phyloP scores from a whole-genome alignment of 2,797 vertebrate genomes.

The Iguana delicatissima region DNA sequence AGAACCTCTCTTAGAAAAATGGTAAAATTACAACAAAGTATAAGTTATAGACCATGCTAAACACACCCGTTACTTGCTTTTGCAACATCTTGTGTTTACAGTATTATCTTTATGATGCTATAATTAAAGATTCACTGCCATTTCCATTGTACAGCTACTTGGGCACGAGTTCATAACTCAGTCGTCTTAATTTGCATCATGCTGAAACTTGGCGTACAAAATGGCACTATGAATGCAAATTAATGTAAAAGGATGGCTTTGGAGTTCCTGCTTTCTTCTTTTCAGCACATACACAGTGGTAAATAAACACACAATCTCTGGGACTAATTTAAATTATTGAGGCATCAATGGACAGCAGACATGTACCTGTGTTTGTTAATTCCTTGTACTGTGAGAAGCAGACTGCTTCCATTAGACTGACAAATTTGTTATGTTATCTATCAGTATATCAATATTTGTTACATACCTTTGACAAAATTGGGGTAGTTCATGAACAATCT shows the following conservation, averaged over 20 bases:
- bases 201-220: conserved; percentile 48
- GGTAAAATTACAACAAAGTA: conserved; percentile 12
- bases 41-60: conserved; percentile 28
- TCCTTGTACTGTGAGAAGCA: neutral
- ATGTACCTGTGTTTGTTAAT: neutral
- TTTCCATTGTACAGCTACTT: conserved; percentile 41
- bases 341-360: neutral
- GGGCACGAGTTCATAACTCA: conserved; percentile 62
- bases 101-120: conserved; percentile 49
- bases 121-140: conserved; percentile 26
- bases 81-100: conserved; percentile 51
- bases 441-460: neutral
- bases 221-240: conserved; percentile 35
- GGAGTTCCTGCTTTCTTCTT: neutral
- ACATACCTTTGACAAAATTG: neutral
- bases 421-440: neutral
- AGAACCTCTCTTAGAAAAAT: conserved; percentile 38
- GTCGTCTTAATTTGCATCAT: conserved; percentile 37
- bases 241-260: neutral
- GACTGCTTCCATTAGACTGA: neutral
- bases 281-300: neutral
- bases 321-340: neutral
- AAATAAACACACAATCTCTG: neutral
- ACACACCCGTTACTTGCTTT: neutral
- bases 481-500: neutral